Base-by-base conservation (phyloP, 1,140 invertebrate species). In the Wiebesia pumilae region DNA sequence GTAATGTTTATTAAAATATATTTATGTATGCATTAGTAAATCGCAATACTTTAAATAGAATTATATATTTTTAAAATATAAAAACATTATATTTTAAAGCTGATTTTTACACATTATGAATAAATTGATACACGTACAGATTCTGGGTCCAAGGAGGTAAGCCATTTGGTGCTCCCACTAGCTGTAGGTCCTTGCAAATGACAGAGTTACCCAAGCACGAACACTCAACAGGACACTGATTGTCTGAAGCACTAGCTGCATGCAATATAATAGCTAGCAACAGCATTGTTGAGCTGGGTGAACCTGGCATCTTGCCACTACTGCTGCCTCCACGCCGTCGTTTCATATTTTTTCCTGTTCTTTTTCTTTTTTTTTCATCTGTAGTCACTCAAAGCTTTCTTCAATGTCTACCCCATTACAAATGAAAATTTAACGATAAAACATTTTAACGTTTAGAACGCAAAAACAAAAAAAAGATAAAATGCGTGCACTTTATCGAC, bases 71-170 rank as follows among this genome's bases (percentile, higher is more conserved):
- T 16, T 16, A 33, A 35, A 16, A n/a, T 14, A 16, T 7, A 33
- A 16, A 4, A 69, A 9, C 30, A 14, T 0, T 7, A 2, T 35
- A 69, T 33, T 62, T 14, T 35, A 14, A 69, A 16, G 35, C 14
- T 71, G 40, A 71, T 71, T 71, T 71, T 38, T 19, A 73, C 1
- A 33, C 3, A 43, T 43, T 75, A n/a, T 27, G 14, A 40, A 75
- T 78, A 43, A 81, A 81, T 43, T 47, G 24, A 83, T 62, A 10
- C 21, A 91, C 92, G 92, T 87, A 94, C 92, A 94, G 87, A 73
- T 81, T 90, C 80, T 91, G 92, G 33, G 92, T 93, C 93, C 93
- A 93, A 78, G 91, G 92, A 88, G 92, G 93, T 83, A 94, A 84
- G 67, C 91, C 91, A 80, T 91, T 93, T 40, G 93, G 93, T 84